Conservation (phyloP, 2,888 invertebrate species). For the Catocala fraxini region DNA sequence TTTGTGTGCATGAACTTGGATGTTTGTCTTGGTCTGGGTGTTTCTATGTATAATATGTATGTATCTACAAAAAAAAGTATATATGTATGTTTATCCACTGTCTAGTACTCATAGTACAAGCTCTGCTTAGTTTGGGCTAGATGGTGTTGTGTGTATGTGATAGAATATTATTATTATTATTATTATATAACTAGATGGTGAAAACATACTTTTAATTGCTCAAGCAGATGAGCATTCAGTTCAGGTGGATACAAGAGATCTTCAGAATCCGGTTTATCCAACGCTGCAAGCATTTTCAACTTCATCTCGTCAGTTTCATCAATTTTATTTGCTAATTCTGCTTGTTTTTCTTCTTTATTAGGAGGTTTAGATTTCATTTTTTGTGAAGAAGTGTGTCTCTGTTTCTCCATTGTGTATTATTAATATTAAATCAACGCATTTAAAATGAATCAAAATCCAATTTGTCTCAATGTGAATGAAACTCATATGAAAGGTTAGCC, state of each 20-base stretch:
- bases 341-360: conserved; percentile 66
- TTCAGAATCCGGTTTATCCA: conserved; percentile 74
- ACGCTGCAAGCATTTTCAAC: conserved; percentile 75
- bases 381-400: conserved; percentile 42
- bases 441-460: conserved; percentile 32
- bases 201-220: conserved; percentile 84
- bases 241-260: conserved; percentile 88
- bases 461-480: conserved; percentile 8
- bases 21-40: too few species aligned
- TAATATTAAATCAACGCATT: conserved; percentile 12
- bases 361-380: conserved; percentile 61
- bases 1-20: too few species aligned
- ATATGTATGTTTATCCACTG: too few species aligned
- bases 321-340: conserved; percentile 74
- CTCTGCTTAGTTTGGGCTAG: too few species aligned
- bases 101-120: too few species aligned
- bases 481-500: neutral
- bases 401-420: conserved; percentile 58
- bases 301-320: conserved; percentile 85
- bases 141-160: too few species aligned
- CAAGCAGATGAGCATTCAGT: conserved; percentile 88
- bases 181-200: neutral
- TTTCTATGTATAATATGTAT: too few species aligned
- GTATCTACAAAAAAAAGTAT: too few species aligned
- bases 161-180: too few species aligned